Evolutionary conservation across 2,888 invertebrate species (phyloP).

Genomic region (Nomada hirtipes): DNA sequence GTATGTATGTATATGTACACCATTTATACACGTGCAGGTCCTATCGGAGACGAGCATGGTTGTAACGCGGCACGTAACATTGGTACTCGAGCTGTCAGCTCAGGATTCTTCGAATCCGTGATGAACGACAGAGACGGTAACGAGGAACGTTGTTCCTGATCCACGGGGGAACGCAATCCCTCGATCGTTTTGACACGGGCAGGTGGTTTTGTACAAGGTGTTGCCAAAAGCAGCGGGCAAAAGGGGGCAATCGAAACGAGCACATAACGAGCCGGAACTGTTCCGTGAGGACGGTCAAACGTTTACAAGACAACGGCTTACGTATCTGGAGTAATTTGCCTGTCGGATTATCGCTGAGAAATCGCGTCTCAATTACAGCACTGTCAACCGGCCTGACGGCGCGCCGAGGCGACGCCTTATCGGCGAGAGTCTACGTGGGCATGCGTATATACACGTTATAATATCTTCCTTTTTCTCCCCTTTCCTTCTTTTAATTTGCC

Average conservation of each 20-base stretch:
- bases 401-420: conserved; percentile 37
- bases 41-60: conserved; percentile 11
- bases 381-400: conserved; percentile 65
- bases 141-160: conserved; percentile 50
- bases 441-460: conserved; percentile 14
- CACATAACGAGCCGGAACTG: conserved; percentile 55
- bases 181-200: conserved; percentile 48
- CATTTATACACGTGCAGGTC: too few relatives aligned
- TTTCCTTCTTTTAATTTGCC: neutral
- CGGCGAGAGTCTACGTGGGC: conserved; percentile 30
- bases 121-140: conserved; percentile 59
- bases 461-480: conserved; percentile 3
- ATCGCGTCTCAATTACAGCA: conserved; percentile 76
- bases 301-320: conserved; percentile 46
- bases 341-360: conserved; percentile 77
- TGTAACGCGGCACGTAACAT: neutral
- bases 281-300: conserved; percentile 4
- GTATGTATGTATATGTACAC: neutral
- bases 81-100: neutral
- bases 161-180: conserved; percentile 55
- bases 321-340: conserved; percentile 71
- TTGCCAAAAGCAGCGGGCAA: conserved; percentile 49
- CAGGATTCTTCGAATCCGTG: conserved; percentile 21
- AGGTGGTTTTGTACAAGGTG: conserved; percentile 29
- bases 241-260: neutral